phyloP scores from a whole-genome alignment of 2,113 vertebrate genomes.

The Aix galericulata region DNA sequence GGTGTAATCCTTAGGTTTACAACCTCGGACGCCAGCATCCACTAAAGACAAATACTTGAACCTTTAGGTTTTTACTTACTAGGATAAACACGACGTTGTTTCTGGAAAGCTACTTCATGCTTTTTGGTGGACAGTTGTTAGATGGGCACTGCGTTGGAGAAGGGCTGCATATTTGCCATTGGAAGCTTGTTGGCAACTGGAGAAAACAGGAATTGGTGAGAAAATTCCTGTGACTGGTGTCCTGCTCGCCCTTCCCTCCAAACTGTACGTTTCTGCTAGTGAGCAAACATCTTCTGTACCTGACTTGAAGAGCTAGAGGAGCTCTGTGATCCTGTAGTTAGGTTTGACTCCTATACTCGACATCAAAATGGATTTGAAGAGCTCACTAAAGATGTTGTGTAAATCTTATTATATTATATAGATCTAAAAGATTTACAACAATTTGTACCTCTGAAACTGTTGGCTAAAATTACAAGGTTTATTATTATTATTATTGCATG shows the following conservation, averaged over 20 bases:
- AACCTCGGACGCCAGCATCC: not conserved
- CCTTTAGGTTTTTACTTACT: not conserved
- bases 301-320: not conserved
- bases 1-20: not conserved
- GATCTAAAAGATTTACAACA: not conserved
- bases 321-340: not conserved
- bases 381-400: not conserved
- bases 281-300: not conserved
- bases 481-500: not conserved
- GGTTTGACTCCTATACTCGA: not conserved
- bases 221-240: not conserved
- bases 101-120: not conserved
- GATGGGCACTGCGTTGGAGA: not conserved
- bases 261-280: not conserved
- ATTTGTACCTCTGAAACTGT: not conserved
- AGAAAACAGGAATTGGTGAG: not conserved
- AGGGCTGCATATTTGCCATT: not conserved
- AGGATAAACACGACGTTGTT: not conserved
- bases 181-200: not conserved
- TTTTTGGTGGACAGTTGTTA: not conserved
- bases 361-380: not conserved
- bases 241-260: not conserved
- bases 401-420: not conserved
- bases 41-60: not conserved
- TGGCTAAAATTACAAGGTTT: not conserved